Evolutionary conservation across 2,888 invertebrate species (phyloP).

Genomic region (Pachymerium ferrugineum): DNA sequence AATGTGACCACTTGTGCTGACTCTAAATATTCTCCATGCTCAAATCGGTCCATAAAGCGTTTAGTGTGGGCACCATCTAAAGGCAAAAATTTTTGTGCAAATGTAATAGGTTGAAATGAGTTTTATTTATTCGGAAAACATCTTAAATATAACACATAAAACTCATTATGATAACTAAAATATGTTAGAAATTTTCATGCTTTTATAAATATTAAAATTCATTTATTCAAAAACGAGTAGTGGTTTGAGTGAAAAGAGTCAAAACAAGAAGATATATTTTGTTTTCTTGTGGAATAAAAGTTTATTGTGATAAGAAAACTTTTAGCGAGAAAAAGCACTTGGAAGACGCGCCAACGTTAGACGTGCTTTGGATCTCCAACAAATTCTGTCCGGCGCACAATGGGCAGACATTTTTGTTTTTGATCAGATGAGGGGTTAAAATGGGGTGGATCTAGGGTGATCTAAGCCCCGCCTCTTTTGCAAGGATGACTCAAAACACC

Average conservation of each 20-base stretch:
- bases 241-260: background rate
- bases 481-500: conserved; percentile 16
- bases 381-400: background rate
- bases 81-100: background rate
- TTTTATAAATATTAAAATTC: too few relatives aligned
- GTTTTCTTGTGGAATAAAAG: background rate
- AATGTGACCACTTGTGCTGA: background rate
- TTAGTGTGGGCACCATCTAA: background rate
- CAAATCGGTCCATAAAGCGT: background rate
- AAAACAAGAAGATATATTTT: background rate
- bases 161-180: too few relatives aligned
- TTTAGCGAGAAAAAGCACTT: background rate
- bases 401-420: background rate
- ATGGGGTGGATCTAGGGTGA: conserved; percentile 29
- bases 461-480: conserved; percentile 10
- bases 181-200: too few relatives aligned
- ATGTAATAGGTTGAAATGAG: background rate
- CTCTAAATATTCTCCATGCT: background rate
- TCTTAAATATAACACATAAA: too few relatives aligned
- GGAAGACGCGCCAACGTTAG: background rate
- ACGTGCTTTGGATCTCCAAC: background rate
- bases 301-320: background rate
- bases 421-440: background rate
- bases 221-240: background rate
- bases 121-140: too few relatives aligned